Base-by-base conservation (phyloP, 1,140 invertebrate genomes). In the Laodelphax striatellus region DNA sequence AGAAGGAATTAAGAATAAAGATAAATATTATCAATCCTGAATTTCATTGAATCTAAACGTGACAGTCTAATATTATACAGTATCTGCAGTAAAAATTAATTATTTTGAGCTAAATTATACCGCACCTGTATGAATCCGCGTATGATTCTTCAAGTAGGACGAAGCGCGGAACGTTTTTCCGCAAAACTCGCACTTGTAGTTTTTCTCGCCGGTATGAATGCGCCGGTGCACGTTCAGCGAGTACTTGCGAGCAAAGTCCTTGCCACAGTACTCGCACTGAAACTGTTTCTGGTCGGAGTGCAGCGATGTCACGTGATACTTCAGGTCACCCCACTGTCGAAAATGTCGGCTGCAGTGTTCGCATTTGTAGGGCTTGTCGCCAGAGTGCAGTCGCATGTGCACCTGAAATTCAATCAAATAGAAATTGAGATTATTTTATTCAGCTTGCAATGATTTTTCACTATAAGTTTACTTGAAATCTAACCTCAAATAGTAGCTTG, bases 221-320 rank as follows among this genome's bases (percentile, higher is more conserved):
- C 90, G 76, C 0, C 90, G 77, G 70, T 96, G 94, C 0, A 93
- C 82, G n/a, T 87, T 90, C n/a, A 92, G 72, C 19, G 93, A 95
- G 69, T 97, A 96, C 63, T 94, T 90, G 16, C 94, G 79, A 0
- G 93, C 92, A 75, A 94, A 94, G 65, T 91, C 87, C 34, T 94
- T 93, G 21, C 86, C 88, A 70, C 92, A 95, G 68, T 88, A 93
- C 70, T 94, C 90, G 69, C 92, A 95, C 67, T 92, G 90, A 71
- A 87, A 92, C 55, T 87, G 82, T 68, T 91, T 88, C 68, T 80
- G 75, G 44, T 82, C 82, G 2, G 88, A 90, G 71, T 96, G 92
- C 57, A 92, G 79, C 3, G 89, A 92, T 1, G 83, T 88, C 62
- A 87, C 86, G 72, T 96, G 93, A 66, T 94, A 89, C 64, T 92